Conservation (phyloP, 2,888 invertebrate species). For the Hermaeophaga mercurialis region DNA sequence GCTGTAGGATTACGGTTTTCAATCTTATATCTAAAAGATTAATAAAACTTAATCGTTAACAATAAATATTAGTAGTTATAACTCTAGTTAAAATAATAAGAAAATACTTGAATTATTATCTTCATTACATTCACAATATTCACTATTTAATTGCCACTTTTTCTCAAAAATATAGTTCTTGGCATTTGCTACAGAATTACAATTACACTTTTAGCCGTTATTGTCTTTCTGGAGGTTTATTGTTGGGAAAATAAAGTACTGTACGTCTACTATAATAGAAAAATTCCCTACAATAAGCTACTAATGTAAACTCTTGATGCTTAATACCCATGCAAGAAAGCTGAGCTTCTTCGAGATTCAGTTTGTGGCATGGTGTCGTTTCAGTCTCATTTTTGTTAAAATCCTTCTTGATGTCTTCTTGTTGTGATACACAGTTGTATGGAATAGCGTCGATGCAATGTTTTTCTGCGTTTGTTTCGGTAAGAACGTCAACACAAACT, state of each 20-base stretch:
- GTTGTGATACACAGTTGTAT: constrained; percentile 9
- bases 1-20: too few relatives aligned
- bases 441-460: constrained; percentile 7
- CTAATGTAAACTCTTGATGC: constrained; percentile 1
- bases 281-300: constrained; percentile 3
- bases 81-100: too few relatives aligned
- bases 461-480: constrained; percentile 1
- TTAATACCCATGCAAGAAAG: constrained; percentile 10
- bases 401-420: background rate
- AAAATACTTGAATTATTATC: too few relatives aligned
- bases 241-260: constrained; percentile 4
- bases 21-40: too few relatives aligned
- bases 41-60: too few relatives aligned
- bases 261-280: constrained; percentile 6
- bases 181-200: too few relatives aligned
- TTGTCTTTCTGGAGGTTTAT: constrained; percentile 4
- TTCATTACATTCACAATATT: too few relatives aligned
- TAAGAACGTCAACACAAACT: constrained; percentile 4
- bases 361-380: constrained; percentile 5
- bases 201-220: too few relatives aligned
- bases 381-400: background rate
- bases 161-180: too few relatives aligned
- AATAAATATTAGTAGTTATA: too few relatives aligned
- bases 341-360: constrained; percentile 1
- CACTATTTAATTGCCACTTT: too few relatives aligned